Base-by-base conservation (phyloP, 2,797 vertebrate species). In the Fistularia tabacaria region DNA sequence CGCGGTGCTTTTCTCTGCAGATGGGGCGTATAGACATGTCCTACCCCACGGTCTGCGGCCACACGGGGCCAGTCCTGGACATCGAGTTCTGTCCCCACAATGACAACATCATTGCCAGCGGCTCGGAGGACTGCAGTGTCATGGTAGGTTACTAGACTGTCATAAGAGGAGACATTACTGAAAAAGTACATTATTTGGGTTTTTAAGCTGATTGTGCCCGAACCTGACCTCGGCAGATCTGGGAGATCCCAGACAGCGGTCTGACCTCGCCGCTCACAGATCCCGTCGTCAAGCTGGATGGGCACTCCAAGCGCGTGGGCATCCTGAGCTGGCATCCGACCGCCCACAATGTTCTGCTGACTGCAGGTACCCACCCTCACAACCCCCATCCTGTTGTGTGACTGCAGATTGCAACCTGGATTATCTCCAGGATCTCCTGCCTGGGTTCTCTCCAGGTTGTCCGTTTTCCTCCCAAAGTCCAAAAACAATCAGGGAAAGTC, bases 21-120 rank as follows among this genome's bases (percentile, higher is more conserved):
- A 93, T 93, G 0, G 94, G 94, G 8, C 92, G 94, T 10, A 90
- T 96, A 37, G 94, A 96, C 81, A 94, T 95, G 90, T 91, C 93
- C 0, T 87, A 86, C 53, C 94, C 94, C 1, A 89, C 79, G 0
- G 93, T 95, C 10, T 95, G 93, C 1, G 94, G 94, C 36, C 94
- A 96, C 89, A 96, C 94, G 0, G 94, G 91, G 1, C 93, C 94
- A 0, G 93, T 96, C 40, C 77, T 96, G 77, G 94, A 96, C 79
- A 93, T 96, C 0, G 93, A 93, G 73, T 96, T 93, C 78, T 96
- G 94, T 74, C 94, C 94, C 0, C 94, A 96, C 80, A 96, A 95
- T 1, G 94, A 96, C 83, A 93, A 96, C 49, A 90, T 96, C 85
- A 94, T 96, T 3, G 94, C 94, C 83, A 96, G 94, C 0, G 89